A percentile compares a stretch with the other conserved stretches of the same genome.
phyloP scores from a whole-genome alignment of 2,797 vertebrate species.

The Takifugu rubripes region DNA sequence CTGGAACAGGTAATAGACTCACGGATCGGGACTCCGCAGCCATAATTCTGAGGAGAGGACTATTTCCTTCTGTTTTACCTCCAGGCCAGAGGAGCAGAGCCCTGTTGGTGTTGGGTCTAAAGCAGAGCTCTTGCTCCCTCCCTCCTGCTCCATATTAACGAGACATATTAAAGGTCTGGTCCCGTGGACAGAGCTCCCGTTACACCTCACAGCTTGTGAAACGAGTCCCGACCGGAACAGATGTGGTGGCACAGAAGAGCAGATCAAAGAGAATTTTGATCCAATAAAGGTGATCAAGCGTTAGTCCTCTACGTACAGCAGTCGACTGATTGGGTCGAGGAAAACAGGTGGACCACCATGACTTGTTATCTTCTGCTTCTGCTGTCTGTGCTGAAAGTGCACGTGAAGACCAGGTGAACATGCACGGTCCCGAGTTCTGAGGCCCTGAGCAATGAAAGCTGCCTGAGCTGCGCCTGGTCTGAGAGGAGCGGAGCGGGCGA shows the following conservation, averaged over 20 bases:
- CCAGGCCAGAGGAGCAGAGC: slow-evolving; percentile 19
- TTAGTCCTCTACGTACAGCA: too few species aligned
- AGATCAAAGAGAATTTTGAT: too few species aligned
- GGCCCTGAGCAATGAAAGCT: too few species aligned
- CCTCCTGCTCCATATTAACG: slow-evolving; percentile 19
- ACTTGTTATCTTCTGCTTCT: too few species aligned
- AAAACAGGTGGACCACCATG: too few species aligned
- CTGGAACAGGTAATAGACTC: slow-evolving; percentile 68
- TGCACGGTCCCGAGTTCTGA: too few species aligned
- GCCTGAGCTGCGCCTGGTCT: too few species aligned
- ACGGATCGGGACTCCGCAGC: slow-evolving; percentile 28
- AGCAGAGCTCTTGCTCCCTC: slow-evolving; percentile 39
- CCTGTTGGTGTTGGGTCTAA: slow-evolving; percentile 19
- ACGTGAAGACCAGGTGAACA: too few species aligned
- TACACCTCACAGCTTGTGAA: slow-evolving; percentile 38
- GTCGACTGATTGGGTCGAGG: too few species aligned
- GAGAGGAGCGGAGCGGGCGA: too few species aligned
- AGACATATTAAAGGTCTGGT: neutral
- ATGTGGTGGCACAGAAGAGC: neutral
- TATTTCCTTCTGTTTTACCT: slow-evolving; percentile 11
- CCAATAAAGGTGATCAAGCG: too few species aligned
- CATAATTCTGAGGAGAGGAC: slow-evolving; percentile 46
- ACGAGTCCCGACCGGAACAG: slow-evolving; percentile 34
- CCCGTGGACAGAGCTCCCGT: slow-evolving; percentile 34
- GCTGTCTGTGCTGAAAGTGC: too few species aligned